phyloP scores from a whole-genome alignment of 2,797 vertebrate genomes.

The Alauda arvensis region DNA sequence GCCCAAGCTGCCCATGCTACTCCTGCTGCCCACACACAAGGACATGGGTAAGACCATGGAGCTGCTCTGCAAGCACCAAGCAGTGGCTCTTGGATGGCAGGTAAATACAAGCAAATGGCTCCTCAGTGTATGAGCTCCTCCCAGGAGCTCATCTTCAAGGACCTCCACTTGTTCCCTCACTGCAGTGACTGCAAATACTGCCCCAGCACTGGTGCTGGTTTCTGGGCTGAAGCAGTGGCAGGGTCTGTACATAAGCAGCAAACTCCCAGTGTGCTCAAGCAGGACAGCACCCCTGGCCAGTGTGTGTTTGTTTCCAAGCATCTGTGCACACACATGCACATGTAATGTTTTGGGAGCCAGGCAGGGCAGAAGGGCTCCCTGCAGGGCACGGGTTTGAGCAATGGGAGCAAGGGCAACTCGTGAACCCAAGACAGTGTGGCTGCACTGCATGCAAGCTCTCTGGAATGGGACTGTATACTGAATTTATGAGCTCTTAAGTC shows the following conservation, averaged over 20 bases:
- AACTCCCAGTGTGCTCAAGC: neutral
- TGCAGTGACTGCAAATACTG: neutral
- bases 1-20: neutral
- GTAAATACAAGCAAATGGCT: neutral
- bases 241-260: neutral
- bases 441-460: neutral
- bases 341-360: neutral
- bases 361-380: neutral
- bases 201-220: neutral
- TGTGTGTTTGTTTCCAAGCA: neutral
- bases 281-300: fast-evolving
- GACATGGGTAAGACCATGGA: neutral
- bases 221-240: neutral
- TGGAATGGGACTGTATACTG: neutral
- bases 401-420: neutral
- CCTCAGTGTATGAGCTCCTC: neutral
- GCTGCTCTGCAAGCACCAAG: neutral
- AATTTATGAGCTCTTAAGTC: conserved; percentile 56
- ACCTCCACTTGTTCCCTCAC: neutral
- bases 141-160: neutral
- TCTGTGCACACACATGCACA: too few species aligned
- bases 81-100: neutral
- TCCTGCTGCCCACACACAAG: neutral
- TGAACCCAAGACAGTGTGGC: neutral
- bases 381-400: neutral